These are phyloP conservation scores for Panthera uncia DNA, from an alignment of 2,113 vertebrate genomes.

Conservation along the genomic window DNA sequence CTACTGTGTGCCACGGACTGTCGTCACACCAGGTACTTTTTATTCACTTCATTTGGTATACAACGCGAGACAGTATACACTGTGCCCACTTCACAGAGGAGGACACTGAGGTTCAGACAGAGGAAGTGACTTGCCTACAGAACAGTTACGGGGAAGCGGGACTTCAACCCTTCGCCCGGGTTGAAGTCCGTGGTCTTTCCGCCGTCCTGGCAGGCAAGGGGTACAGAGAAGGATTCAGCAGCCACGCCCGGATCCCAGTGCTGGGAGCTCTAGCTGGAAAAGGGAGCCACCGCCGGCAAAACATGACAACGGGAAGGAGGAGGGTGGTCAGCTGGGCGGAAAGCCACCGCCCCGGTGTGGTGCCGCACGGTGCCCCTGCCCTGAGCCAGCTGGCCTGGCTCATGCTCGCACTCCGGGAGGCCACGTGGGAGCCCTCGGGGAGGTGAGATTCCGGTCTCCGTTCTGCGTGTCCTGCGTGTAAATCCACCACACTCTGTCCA, in stretches of 20 bases:
- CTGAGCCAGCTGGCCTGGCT: not conserved
- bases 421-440: not conserved
- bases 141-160: rapidly evolving
- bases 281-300: not conserved
- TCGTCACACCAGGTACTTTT: not conserved
- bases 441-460: not conserved
- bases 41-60: not conserved
- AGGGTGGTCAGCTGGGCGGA: not conserved
- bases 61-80: not conserved
- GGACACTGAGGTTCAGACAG: not conserved
- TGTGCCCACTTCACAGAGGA: not conserved
- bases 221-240: not conserved
- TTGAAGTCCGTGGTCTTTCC: not conserved
- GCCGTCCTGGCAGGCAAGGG: not conserved
- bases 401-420: not conserved
- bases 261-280: not conserved
- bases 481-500: not conserved
- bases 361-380: not conserved
- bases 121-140: not conserved
- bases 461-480: not conserved
- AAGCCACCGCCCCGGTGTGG: rapidly evolving
- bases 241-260: not conserved
- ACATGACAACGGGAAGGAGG: not conserved
- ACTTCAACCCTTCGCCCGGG: not conserved
- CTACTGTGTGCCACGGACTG: not conserved